A percentile compares a stretch with the other conserved stretches of the same genome.
These are phyloP conservation scores for Diarsia mendica DNA, from an alignment of 2,888 invertebrate genomes.

Conservation along the genomic window DNA sequence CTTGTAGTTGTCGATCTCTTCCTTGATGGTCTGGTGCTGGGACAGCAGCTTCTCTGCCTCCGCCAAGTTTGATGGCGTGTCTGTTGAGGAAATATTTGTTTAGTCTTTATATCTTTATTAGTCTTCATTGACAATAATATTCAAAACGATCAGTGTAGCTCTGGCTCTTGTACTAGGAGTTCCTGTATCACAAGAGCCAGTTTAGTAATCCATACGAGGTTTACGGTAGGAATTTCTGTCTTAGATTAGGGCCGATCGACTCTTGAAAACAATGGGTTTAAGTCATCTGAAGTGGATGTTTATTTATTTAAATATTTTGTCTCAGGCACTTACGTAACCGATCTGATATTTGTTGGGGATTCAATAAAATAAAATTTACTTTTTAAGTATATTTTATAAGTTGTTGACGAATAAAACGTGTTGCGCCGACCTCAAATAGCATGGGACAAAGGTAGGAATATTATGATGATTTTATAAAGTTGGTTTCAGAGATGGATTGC, in stretches of 20 bases:
- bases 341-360: background rate
- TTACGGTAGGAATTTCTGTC: background rate
- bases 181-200: too few species aligned
- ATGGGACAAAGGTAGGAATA: too few species aligned
- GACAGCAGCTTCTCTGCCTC: constrained; percentile 99
- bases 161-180: too few species aligned
- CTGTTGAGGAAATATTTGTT: constrained; percentile 76
- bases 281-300: background rate
- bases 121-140: too few species aligned
- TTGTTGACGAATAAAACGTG: too few species aligned
- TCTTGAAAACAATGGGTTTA: background rate
- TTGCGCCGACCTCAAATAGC: too few species aligned
- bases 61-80: constrained; percentile 97
- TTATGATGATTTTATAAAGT: background rate
- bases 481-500: background rate
- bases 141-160: too few species aligned
- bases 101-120: too few species aligned
- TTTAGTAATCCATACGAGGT: background rate
- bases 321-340: background rate
- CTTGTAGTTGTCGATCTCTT: constrained; percentile 99
- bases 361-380: background rate
- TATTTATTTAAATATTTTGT: background rate
- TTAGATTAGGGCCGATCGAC: background rate
- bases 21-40: constrained; percentile 99
- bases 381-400: background rate